These are phyloP conservation scores for Manduca sexta DNA, from an alignment of 1,140 invertebrate genomes.

Conservation along the genomic window DNA sequence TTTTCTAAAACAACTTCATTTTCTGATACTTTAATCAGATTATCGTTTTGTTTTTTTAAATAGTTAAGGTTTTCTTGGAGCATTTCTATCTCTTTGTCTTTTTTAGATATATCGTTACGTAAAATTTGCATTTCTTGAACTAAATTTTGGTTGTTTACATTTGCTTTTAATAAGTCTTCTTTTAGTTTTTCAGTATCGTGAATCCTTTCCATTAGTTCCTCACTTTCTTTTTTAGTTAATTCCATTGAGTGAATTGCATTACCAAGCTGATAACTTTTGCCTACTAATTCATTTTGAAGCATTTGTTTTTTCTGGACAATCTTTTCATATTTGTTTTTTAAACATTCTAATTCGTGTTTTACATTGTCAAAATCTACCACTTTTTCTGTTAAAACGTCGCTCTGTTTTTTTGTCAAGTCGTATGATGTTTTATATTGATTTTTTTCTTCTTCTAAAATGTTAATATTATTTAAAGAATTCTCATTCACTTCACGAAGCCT, in stretches of 20 bases:
- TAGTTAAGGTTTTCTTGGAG: conserved; percentile 20
- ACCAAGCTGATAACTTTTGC: conserved; percentile 33
- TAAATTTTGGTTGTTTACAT: conserved; percentile 11
- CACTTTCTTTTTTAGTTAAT: conserved; percentile 41
- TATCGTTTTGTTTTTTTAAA: conserved; percentile 31
- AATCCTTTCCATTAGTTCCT: conserved; percentile 30
- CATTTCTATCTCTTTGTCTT: conserved; percentile 24
- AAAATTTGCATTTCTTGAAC: conserved; percentile 16
- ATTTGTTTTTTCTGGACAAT: conserved; percentile 35
- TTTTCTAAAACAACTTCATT: conserved; percentile 22
- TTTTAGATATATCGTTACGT: conserved; percentile 14
- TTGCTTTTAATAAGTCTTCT: conserved; percentile 27
- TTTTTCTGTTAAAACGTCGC: conserved; percentile 31
- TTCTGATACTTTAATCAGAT: conserved; percentile 19
- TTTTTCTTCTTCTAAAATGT: conserved; percentile 39
- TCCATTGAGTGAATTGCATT: conserved; percentile 27
- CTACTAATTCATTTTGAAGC: conserved; percentile 33
- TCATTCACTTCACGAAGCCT: conserved; percentile 33
- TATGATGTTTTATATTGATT: conserved; percentile 35
- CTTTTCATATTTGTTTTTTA: conserved; percentile 32
- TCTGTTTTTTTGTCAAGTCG: conserved; percentile 41
- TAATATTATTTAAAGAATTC: conserved; percentile 23
- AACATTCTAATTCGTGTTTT: conserved; percentile 24
- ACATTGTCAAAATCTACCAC: conserved; percentile 30
- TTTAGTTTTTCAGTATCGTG: conserved; percentile 32